Conservation (phyloP, 2,797 vertebrate genomes). For the Scarus forsteni region DNA sequence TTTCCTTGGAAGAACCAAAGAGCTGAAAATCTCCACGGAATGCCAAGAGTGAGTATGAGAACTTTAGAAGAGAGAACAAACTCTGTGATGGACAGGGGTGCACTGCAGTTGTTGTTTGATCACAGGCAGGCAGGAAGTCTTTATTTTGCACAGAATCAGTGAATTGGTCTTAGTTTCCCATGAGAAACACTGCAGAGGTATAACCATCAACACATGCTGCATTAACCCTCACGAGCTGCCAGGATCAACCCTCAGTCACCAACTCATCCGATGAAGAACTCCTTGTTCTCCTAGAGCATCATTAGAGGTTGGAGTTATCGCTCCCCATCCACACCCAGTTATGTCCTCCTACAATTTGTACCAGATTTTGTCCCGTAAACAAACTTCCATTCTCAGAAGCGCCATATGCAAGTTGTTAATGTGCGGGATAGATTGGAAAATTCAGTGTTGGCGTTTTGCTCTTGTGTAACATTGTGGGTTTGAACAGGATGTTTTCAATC, state of each 20-base stretch:
- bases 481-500: conserved; percentile 20
- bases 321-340: conserved; percentile 14
- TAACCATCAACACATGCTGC: conserved; percentile 59
- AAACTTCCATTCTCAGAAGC: conserved; percentile 37
- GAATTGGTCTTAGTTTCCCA: conserved; percentile 48
- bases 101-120: conserved; percentile 33
- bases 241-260: conserved; percentile 36
- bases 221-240: conserved; percentile 31
- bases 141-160: conserved; percentile 12
- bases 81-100: conserved; percentile 15
- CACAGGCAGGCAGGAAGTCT: conserved; percentile 19
- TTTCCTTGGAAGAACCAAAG: conserved; percentile 97
- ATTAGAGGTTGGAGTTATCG: conserved; percentile 26
- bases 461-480: conserved; percentile 51
- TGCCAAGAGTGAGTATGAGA: conserved; percentile 95
- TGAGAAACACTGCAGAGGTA: conserved; percentile 54
- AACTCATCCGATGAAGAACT: conserved; percentile 25
- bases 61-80: conserved; percentile 12
- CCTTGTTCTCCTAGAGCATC: conserved; percentile 24
- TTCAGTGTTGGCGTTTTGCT: conserved; percentile 26
- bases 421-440: conserved; percentile 44
- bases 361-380: conserved; percentile 23
- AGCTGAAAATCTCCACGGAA: conserved; percentile 98
- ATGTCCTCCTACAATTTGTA: conserved; percentile 27
- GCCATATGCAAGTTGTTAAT: conserved; percentile 39